Conservation (phyloP, 1,140 invertebrate species). For the Bursaphelenchus mucronatus region DNA sequence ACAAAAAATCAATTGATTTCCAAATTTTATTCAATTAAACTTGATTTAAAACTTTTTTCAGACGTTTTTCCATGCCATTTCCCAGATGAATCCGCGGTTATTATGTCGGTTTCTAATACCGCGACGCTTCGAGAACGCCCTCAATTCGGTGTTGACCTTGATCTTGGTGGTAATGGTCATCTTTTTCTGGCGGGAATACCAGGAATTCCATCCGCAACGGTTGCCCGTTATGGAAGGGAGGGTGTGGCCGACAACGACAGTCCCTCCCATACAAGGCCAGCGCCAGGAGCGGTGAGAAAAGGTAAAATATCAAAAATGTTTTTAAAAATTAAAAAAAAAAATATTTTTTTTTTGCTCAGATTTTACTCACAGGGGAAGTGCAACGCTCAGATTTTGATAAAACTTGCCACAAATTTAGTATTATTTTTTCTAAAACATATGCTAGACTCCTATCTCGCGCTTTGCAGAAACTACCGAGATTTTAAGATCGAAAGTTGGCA, state of each 20-base stretch:
- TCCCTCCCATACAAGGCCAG: constrained; percentile 19
- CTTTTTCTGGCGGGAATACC: constrained; percentile 23
- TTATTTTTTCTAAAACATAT: too few species aligned
- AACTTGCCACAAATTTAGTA: constrained; percentile 1
- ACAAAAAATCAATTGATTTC: too few species aligned
- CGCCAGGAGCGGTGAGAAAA: neutral
- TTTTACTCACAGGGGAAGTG: too few species aligned
- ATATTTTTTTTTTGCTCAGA: constrained; percentile 2
- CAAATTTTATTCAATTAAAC: too few species aligned
- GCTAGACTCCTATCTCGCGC: too few species aligned
- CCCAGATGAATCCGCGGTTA: constrained; percentile 4
- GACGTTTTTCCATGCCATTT: too few species aligned
- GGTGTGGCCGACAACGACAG: constrained; percentile 20
- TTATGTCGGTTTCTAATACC: constrained; percentile 19
- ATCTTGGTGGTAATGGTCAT: constrained; percentile 24
- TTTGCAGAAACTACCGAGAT: too few species aligned
- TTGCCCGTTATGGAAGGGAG: constrained; percentile 9
- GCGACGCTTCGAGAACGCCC: constrained; percentile 30
- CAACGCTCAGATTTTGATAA: neutral
- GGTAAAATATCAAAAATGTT: constrained; percentile 27
- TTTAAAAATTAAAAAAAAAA: constrained; percentile 17
- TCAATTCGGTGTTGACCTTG: constrained; percentile 26
- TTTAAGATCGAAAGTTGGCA: too few species aligned
- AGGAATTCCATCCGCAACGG: constrained; percentile 11
- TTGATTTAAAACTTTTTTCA: too few species aligned